Percentiles rank a stretch among this genome's conserved stretches.
Conservation (phyloP, 37 sponge, comb jelly and placozoan species). For the Axinella damicornis region DNA sequence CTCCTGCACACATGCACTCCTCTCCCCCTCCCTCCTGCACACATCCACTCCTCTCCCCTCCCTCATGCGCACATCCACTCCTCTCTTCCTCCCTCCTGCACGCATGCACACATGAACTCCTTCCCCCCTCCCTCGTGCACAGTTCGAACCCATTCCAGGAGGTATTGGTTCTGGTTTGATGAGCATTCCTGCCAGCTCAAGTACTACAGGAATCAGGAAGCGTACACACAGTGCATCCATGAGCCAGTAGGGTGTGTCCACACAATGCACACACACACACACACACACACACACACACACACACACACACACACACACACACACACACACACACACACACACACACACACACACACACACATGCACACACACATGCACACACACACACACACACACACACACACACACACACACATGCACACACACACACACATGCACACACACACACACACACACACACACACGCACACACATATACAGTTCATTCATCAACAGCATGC, state of each 20-base stretch:
- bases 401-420: slow-evolving; percentile 3
- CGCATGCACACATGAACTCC: not conserved
- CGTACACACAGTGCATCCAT: slow-evolving; percentile 22
- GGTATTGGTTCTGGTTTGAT: slow-evolving; percentile 82
- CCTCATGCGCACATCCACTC: not conserved
- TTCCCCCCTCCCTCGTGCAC: not conserved
- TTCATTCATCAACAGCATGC: too few relatives aligned
- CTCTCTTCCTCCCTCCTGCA: not conserved
- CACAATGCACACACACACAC: not conserved
- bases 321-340: not conserved
- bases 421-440: too few relatives aligned
- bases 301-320: too few relatives aligned
- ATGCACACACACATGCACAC: too few relatives aligned
- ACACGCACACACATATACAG: not conserved
- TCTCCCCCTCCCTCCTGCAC: not conserved
- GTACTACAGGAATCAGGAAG: slow-evolving; percentile 54
- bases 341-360: slow-evolving; percentile 9
- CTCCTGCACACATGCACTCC: not conserved
- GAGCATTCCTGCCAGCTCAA: slow-evolving; percentile 66
- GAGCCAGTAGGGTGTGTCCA: slow-evolving; percentile 53
- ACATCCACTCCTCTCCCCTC: not conserved
- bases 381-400: not conserved
- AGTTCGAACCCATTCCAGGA: not conserved
- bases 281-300: too few relatives aligned
- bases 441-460: not conserved